Percentiles rank a stretch among this genome's conserved stretches.
Conservation (phyloP, 1,140 invertebrate genomes). For the Halyomorpha halys region DNA sequence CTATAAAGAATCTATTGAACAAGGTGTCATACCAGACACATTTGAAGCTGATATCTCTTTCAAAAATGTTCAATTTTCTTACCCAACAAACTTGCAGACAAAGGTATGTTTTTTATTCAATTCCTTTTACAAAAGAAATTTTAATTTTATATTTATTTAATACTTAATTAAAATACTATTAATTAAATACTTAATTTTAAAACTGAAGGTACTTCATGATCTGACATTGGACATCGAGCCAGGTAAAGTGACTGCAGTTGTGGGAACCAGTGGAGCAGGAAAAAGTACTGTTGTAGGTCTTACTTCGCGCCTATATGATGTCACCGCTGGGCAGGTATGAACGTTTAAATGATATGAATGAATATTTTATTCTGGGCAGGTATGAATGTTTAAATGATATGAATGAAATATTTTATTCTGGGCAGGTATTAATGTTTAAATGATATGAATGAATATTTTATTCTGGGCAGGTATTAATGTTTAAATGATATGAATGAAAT, state of each 20-base stretch:
- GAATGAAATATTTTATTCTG: conserved; percentile 36
- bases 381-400: not conserved
- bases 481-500: conserved; percentile 1
- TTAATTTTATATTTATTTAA: no score
- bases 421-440: no score
- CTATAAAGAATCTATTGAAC: conserved; percentile 30
- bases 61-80: conserved; percentile 61
- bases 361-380: no score
- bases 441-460: no score
- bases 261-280: conserved; percentile 75
- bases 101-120: conserved; percentile 34
- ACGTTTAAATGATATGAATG: no score
- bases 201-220: conserved; percentile 51
- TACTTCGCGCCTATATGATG: conserved; percentile 73
- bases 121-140: no score
- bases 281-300: conserved; percentile 85
- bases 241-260: conserved; percentile 80
- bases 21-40: conserved; percentile 48
- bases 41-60: conserved; percentile 62
- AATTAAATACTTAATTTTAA: conserved; percentile 20
- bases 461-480: no score
- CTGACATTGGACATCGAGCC: conserved; percentile 64
- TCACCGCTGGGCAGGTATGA: conserved; percentile 43
- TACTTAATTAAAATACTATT: no score
- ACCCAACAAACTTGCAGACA: conserved; percentile 67